Conservation (phyloP, 2,113 vertebrate species). For the Platichthys stellatus region DNA sequence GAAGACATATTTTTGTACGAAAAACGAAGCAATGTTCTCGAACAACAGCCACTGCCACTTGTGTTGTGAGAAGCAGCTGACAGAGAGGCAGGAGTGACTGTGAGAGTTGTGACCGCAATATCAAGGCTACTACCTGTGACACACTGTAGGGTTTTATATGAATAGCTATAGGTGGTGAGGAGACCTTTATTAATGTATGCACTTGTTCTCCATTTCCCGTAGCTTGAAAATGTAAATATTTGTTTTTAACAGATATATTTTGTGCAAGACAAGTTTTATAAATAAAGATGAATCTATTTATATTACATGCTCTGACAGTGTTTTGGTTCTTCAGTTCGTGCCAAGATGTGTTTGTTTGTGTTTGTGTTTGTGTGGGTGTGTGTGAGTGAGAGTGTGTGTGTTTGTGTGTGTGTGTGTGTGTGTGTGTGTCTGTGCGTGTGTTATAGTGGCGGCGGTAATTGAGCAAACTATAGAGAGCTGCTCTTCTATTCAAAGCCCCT, state of each 20-base stretch:
- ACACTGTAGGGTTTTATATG: conserved; percentile 67
- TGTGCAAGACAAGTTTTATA: conserved; percentile 92
- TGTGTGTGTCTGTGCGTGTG: conserved; percentile 14
- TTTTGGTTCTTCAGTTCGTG: conserved; percentile 50
- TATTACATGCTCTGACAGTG: conserved; percentile 73
- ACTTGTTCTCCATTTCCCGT: conserved; percentile 85
- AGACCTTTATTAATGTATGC: conserved; percentile 85
- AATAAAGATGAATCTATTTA: conserved; percentile 94
- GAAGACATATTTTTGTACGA: conserved; percentile 91
- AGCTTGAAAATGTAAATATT: conserved; percentile 86
- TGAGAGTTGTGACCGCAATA: conserved; percentile 73
- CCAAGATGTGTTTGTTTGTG: conserved; percentile 17
- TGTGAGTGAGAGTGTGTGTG: conserved; percentile 14
- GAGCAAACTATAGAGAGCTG: conserved; percentile 66
- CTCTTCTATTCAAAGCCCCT: conserved; percentile 64
- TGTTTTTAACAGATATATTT: conserved; percentile 92
- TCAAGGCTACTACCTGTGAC: conserved; percentile 79
- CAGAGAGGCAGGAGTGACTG: conserved; percentile 60
- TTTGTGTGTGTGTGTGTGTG: conserved; percentile 20
- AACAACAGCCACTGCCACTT: conserved; percentile 78
- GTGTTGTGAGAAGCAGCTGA: conserved; percentile 63
- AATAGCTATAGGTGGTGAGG: conserved; percentile 64
- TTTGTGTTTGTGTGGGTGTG: conserved; percentile 20
- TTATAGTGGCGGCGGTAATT: conserved; percentile 53
- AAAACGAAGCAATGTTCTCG: conserved; percentile 71